A percentile compares a stretch with the other conserved stretches of the same genome.
Evolutionary conservation across 2,797 vertebrate species (phyloP).

Genomic region (Pipistrellus nathusii): DNA sequence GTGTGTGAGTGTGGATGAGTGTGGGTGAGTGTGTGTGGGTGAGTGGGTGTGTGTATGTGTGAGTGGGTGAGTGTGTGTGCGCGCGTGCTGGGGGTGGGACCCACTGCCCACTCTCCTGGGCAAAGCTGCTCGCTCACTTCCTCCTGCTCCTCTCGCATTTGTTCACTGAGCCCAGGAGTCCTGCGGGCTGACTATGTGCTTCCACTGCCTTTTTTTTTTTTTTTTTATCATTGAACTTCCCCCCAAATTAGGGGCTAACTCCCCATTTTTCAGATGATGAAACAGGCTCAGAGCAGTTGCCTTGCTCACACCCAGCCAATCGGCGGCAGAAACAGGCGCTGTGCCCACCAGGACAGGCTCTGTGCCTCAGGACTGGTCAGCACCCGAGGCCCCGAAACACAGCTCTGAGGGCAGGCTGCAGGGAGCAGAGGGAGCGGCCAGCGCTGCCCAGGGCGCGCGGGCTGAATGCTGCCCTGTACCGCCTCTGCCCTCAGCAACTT

Average conservation of each 20-base stretch:
- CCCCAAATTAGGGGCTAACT: neutral
- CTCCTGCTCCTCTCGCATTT: neutral
- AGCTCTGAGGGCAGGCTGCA: neutral
- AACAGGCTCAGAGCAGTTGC: neutral
- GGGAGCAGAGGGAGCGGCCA: neutral
- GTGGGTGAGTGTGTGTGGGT: no score
- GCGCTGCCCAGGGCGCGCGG: neutral
- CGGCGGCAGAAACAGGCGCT: neutral
- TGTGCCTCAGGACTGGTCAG: neutral
- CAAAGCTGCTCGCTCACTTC: neutral
- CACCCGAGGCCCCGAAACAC: accelerated
- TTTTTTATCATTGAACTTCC: neutral
- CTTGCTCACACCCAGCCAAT: neutral
- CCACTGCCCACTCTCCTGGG: neutral
- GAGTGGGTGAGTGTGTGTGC: neutral
- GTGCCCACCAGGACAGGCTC: neutral
- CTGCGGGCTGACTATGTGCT: neutral
- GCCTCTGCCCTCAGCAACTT: constrained; percentile 44
- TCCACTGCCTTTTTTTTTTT: neutral
- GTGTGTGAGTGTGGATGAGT: no score
- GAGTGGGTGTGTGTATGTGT: neutral
- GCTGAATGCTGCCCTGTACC: constrained; percentile 60
- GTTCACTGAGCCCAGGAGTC: neutral
- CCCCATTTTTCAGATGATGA: neutral
- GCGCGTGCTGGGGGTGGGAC: neutral